Conservation (phyloP, 2,797 vertebrate species). For the Siniperca scherzeri region DNA sequence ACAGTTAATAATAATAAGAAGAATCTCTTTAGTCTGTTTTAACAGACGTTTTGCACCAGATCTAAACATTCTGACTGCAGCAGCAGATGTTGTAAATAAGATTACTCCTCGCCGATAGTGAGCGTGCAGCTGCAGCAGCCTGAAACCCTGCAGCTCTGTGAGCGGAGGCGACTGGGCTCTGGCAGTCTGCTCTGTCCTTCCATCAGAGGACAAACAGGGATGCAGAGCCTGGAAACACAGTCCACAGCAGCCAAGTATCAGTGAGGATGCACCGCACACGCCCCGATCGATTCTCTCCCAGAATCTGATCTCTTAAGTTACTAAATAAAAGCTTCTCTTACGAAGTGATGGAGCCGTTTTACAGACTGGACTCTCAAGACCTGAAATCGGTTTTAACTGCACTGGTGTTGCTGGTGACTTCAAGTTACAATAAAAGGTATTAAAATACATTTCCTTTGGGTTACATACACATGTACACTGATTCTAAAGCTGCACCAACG, state of each 20-base stretch:
- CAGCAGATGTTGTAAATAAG: not conserved
- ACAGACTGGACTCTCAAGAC: not conserved
- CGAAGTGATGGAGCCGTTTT: not conserved
- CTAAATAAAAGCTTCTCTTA: constrained; percentile 3
- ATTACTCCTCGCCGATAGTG: not conserved
- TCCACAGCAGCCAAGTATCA: not conserved
- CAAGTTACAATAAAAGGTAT: not conserved
- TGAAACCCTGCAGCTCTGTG: not conserved
- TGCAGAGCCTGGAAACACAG: constrained; percentile 17
- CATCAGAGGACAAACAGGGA: constrained; percentile 37
- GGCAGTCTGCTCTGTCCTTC: constrained; percentile 20
- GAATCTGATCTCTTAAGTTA: not conserved
- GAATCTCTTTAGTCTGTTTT: not conserved
- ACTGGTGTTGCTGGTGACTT: not conserved
- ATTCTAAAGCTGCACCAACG: not conserved
- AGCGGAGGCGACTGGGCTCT: constrained; percentile 6
- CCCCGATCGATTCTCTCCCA: not conserved
- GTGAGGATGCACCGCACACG: not conserved
- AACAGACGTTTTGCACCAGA: not conserved
- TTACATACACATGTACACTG: not conserved
- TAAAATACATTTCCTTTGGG: not conserved
- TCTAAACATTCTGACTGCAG: not conserved
- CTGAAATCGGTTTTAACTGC: not conserved
- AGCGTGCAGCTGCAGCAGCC: constrained; percentile 12
- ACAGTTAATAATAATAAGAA: not conserved